Conservation (phyloP, 1,140 invertebrate species). For the Drosophila bocqueti region DNA sequence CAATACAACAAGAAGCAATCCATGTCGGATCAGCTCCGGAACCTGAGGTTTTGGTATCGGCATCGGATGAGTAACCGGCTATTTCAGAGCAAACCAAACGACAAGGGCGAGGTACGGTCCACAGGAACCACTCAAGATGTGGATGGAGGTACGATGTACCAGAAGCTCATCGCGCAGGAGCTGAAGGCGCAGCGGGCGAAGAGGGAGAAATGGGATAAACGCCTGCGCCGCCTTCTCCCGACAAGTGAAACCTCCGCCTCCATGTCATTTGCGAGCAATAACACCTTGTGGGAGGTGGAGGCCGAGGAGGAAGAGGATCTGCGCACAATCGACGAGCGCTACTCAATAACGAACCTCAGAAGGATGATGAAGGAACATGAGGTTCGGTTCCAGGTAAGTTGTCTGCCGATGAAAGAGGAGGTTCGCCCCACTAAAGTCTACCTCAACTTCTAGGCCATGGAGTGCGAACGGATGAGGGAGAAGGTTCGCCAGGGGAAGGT, state of each 20-base stretch:
- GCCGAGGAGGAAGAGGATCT: slow-evolving; percentile 10
- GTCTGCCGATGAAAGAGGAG: background rate
- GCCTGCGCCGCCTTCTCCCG: background rate
- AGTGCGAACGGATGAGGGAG: background rate
- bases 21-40: background rate
- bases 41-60: background rate
- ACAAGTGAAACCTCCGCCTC: background rate
- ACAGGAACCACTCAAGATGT: background rate
- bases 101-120: background rate
- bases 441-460: background rate
- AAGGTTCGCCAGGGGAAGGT: background rate
- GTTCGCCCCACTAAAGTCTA: too few species aligned
- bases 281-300: background rate
- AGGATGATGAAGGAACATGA: background rate
- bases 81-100: background rate
- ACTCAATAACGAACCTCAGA: slow-evolving; percentile 2
- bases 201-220: background rate
- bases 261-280: background rate
- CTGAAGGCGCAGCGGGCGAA: background rate
- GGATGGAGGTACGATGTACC: background rate
- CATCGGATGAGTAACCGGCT: background rate
- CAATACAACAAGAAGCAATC: too few species aligned
- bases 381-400: slow-evolving; percentile 11
- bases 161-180: slow-evolving; percentile 13
- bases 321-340: slow-evolving; percentile 1